Evolutionary conservation across 2,113 vertebrate genomes (phyloP).

Genomic region (Heptranchias perlo): DNA sequence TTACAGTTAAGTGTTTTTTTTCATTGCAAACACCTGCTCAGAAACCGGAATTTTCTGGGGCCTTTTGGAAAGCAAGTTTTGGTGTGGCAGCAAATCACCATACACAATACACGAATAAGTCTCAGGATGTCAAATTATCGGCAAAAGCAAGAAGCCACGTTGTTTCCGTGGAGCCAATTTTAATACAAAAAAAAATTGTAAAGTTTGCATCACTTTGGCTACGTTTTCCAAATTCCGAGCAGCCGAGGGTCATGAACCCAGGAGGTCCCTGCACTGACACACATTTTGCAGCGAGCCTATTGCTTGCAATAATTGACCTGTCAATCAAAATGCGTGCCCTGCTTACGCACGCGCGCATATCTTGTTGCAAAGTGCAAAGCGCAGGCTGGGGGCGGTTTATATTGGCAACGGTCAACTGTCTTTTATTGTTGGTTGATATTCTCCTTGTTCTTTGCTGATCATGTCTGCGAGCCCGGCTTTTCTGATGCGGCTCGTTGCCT

Average conservation of each 20-base stretch:
- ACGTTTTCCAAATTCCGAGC: background rate
- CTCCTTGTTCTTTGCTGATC: slow-evolving; percentile 41
- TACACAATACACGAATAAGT: background rate
- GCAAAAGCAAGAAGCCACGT: background rate
- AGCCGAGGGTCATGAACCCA: background rate
- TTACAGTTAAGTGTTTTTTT: background rate
- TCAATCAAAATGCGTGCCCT: background rate
- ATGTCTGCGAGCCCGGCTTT: slow-evolving; percentile 75
- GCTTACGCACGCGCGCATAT: background rate
- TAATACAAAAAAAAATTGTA: background rate
- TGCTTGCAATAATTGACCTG: no score
- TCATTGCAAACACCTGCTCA: no score
- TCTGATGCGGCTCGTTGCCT: slow-evolving; percentile 82
- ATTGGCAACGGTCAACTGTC: no score
- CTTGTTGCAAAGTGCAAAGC: no score
- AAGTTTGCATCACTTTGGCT: background rate
- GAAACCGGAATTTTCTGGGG: no score
- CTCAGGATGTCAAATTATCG: background rate
- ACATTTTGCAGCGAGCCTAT: background rate
- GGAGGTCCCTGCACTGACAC: background rate
- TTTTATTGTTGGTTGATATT: no score
- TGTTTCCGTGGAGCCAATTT: background rate
- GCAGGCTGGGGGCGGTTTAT: no score
- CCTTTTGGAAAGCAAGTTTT: background rate
- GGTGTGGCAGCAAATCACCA: background rate